Evolutionary conservation across 2,888 invertebrate species (phyloP).

Genomic region (Acleris holmiana): DNA sequence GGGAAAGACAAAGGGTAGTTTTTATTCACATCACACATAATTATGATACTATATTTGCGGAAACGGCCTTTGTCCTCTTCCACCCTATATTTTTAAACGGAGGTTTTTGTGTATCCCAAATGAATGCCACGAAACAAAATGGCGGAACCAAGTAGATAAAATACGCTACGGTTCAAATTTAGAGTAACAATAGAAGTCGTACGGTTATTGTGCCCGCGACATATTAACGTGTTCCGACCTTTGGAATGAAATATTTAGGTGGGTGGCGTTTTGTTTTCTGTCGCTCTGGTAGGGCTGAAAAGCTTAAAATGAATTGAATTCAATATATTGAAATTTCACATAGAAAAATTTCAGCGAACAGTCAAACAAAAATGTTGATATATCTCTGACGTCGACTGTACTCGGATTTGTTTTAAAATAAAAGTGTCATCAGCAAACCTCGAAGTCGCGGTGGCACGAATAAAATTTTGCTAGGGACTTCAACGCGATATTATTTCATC

Average conservation of each 20-base stretch:
- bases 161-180: constrained; percentile 16
- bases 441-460: no score
- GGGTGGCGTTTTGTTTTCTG: neutral
- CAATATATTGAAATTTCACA: neutral
- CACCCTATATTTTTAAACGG: no score
- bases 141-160: neutral
- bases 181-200: constrained; percentile 19
- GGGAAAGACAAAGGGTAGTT: no score
- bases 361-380: no score
- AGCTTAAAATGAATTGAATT: neutral
- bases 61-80: no score
- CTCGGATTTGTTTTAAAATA: no score
- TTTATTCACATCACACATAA: no score
- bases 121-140: constrained; percentile 2
- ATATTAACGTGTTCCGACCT: constrained; percentile 20
- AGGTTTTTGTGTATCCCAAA: neutral
- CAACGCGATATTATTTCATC: no score
- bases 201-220: constrained; percentile 16
- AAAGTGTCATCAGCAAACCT: no score
- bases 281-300: neutral
- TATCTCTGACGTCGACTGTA: no score
- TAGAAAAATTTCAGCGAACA: neutral
- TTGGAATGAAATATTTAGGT: constrained; percentile 2
- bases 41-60: no score
- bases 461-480: no score